Evolutionary conservation across 2,888 invertebrate genomes (phyloP).

Genomic region (Sceliomorpha sp.): DNA sequence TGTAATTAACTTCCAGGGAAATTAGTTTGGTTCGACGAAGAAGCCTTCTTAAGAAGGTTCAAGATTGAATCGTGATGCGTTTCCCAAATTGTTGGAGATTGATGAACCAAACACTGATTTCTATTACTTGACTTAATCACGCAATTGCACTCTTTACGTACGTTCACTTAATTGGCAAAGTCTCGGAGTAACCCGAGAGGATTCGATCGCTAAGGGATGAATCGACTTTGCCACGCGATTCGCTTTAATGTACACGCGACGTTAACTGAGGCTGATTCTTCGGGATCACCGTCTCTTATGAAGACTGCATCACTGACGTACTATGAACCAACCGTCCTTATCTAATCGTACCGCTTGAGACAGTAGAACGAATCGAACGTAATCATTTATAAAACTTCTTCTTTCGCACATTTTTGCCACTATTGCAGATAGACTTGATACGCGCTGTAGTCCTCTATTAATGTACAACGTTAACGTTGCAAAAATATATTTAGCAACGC

Average conservation of each 20-base stretch:
- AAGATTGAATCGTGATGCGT: conserved; percentile 3
- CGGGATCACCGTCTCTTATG: conserved; percentile 75
- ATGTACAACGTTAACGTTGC: background rate
- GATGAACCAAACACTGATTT: conserved; percentile 5
- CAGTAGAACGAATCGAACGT: conserved; percentile 63
- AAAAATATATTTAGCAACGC: background rate
- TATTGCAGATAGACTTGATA: background rate
- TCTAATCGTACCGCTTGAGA: conserved; percentile 73
- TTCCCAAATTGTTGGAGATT: background rate
- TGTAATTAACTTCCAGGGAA: background rate
- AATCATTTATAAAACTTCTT: conserved; percentile 38
- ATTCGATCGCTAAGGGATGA: conserved; percentile 3
- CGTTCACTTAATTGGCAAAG: conserved; percentile 8
- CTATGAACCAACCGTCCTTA: conserved; percentile 77
- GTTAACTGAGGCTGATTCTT: conserved; percentile 70
- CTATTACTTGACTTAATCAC: conserved; percentile 1
- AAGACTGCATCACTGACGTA: conserved; percentile 74
- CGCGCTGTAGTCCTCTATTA: background rate
- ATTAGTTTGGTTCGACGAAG: no score
- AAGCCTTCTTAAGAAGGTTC: background rate
- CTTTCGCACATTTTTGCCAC: conserved; percentile 7
- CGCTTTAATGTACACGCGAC: conserved; percentile 67
- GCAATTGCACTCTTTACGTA: conserved; percentile 2
- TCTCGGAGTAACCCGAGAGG: conserved; percentile 9
- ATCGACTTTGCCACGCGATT: conserved; percentile 43